A percentile compares a stretch with the other conserved stretches of the same genome.
These are phyloP conservation scores for Eurystomus gularis DNA, from an alignment of 2,113 vertebrate species.

Conservation along the genomic window DNA sequence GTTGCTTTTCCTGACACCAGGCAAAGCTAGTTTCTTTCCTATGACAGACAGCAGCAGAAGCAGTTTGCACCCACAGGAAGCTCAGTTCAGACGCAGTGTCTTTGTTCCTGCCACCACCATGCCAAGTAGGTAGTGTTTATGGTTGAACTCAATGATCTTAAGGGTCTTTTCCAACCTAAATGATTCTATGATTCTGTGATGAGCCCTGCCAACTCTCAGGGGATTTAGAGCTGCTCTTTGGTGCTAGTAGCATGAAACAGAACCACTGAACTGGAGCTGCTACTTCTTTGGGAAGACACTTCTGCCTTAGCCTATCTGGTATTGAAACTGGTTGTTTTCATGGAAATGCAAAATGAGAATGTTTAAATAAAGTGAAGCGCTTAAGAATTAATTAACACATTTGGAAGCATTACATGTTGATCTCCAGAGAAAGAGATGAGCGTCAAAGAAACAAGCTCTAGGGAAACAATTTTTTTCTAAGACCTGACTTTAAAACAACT, in stretches of 20 bases:
- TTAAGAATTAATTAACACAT: not conserved
- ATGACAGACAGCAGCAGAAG: not conserved
- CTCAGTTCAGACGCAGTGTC: not conserved
- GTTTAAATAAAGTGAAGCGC: not conserved
- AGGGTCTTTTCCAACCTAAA: not conserved
- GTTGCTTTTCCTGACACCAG: not conserved
- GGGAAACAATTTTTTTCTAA: not conserved
- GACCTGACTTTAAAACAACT: not conserved
- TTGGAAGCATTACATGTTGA: not conserved
- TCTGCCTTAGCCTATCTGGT: not conserved
- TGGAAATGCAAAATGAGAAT: not conserved
- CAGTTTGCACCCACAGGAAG: not conserved
- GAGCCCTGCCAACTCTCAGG: not conserved
- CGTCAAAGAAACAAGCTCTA: not conserved
- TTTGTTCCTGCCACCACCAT: not conserved
- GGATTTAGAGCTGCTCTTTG: not conserved
- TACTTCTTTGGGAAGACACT: not conserved
- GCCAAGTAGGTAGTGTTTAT: rapidly evolving
- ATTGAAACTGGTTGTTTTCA: not conserved
- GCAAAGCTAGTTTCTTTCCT: not conserved
- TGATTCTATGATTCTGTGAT: not conserved
- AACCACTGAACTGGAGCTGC: not conserved
- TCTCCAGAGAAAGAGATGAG: not conserved
- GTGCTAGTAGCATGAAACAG: not conserved
- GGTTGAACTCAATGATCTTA: not conserved